phyloP scores from a whole-genome alignment of 2,888 invertebrate species.

The Zonitis immaculata region DNA sequence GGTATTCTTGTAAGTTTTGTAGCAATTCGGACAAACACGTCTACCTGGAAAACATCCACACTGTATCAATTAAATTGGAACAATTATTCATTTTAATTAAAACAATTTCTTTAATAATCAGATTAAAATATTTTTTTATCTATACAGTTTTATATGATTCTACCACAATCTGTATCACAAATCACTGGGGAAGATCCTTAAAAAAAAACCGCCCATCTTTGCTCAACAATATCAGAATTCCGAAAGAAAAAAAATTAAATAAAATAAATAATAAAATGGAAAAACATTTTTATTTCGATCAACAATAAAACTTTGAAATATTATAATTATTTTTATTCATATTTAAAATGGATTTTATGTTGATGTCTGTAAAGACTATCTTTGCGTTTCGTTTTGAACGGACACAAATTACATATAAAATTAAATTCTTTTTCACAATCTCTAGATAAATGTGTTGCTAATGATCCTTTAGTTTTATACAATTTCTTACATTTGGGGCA shows the following conservation, averaged over 20 bases:
- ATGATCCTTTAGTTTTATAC: slow-evolving; percentile 39
- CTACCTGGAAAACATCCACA: neutral
- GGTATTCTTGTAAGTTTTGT: slow-evolving; percentile 16
- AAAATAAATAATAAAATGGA: no score
- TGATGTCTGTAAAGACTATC: neutral
- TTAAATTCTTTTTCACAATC: slow-evolving; percentile 44
- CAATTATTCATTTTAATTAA: neutral
- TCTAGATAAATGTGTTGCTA: slow-evolving; percentile 42
- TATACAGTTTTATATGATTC: no score
- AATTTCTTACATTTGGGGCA: slow-evolving; percentile 38
- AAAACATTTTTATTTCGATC: no score
- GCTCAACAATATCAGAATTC: no score
- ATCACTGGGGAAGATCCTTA: no score
- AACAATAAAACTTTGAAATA: no score
- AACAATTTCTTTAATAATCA: no score
- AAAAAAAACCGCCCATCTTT: no score
- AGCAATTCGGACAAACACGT: slow-evolving; percentile 13
- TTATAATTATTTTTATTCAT: no score
- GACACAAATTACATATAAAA: slow-evolving; percentile 1
- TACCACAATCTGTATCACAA: no score
- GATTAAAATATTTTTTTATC: no score
- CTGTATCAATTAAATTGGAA: neutral
- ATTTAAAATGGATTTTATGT: neutral
- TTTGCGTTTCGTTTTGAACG: slow-evolving; percentile 2
- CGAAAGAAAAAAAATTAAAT: no score